Base-by-base conservation (phyloP, 2,888 invertebrate genomes). In the Pandemis cinnamomeana region DNA sequence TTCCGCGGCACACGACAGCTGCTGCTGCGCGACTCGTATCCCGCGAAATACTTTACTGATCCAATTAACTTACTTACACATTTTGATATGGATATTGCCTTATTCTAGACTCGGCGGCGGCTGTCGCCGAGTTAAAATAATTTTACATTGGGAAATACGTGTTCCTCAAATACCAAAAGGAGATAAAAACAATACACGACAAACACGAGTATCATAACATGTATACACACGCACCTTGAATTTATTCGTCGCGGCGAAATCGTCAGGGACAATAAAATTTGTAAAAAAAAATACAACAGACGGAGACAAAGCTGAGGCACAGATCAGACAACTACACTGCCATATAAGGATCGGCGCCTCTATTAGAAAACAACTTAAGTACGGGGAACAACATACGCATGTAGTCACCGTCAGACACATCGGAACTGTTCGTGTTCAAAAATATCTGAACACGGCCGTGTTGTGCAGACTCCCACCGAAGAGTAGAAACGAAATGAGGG, bases 61-160 rank as follows among this genome's bases (percentile, higher is more conserved):
- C 20, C 55, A 20, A 55, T 15, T 8, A n/a, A n/a, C 53, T 55
- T 55, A 55, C 55, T 55, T 36, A 60, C 11, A 27, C 13, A 44
- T 11, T 44, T 55, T 67, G 71, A 71, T 67, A 67, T 71, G 60
- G 60, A 60, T 53, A 70, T 53, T 53, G 15, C 53, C 61, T 63
- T 63, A 46, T 41, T 36, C 66, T 46, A 46, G 8, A 27, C 8
- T 70, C 20, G 20, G 27, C 53, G 27, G 36, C 55, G 20, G 58
- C 58, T 53, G 36, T 13, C 13, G 60, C 51, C 60, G 7, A 44
- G 51, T 63, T 27, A 11, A 51, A 42, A 11, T 15, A 51, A 11
- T 55, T 46, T 51, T 60, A 41, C 66, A 13, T 67, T 58, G 41
- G 67, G 61, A 61, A 67, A 67, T 51, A 71, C n/a, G 42, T 44